Conservation (phyloP, 1,140 invertebrate species). For the Hylyphantes graminicola region DNA sequence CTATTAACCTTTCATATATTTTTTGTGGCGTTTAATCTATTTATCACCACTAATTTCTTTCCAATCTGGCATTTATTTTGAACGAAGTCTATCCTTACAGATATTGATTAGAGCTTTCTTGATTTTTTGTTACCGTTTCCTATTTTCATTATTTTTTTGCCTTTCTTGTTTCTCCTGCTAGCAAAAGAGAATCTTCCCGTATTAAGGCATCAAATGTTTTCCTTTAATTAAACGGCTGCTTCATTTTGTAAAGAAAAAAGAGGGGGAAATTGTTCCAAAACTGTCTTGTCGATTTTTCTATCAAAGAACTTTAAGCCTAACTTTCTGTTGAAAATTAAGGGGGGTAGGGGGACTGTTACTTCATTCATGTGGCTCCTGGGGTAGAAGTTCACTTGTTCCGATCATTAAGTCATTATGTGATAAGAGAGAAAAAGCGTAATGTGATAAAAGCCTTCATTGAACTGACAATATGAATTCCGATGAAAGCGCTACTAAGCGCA, state of each 20-base stretch:
- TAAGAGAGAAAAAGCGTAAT: not conserved
- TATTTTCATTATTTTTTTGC: not conserved
- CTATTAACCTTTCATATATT: no score
- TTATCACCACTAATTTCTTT: slow-evolving; percentile 40
- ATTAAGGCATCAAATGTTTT: slow-evolving; percentile 46
- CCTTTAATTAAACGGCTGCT: slow-evolving; percentile 39
- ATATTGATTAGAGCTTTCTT: slow-evolving; percentile 29
- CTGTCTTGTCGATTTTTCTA: slow-evolving; percentile 36
- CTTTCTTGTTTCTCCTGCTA: slow-evolving; percentile 21
- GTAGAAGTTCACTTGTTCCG: slow-evolving; percentile 17
- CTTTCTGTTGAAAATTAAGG: not conserved
- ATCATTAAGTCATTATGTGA: slow-evolving; percentile 43
- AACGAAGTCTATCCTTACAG: slow-evolving; percentile 12
- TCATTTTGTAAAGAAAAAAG: slow-evolving; percentile 27
- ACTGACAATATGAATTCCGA: slow-evolving; percentile 15
- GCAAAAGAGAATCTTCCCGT: slow-evolving; percentile 33
- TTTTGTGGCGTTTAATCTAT: slow-evolving; percentile 31
- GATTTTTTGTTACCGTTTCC: slow-evolving; percentile 1
- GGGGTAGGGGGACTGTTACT: not conserved
- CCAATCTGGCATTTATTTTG: slow-evolving; percentile 42
- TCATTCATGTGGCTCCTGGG: slow-evolving; percentile 22
- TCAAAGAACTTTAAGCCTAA: slow-evolving; percentile 16
- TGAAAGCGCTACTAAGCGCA: slow-evolving; percentile 19
- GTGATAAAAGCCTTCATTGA: slow-evolving; percentile 22
- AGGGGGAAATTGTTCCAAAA: slow-evolving; percentile 22